These are phyloP conservation scores for Turritopsis dohrnii DNA, from an alignment of 30 jellyfish, hydroid and myxozoan species.

Conservation along the genomic window DNA sequence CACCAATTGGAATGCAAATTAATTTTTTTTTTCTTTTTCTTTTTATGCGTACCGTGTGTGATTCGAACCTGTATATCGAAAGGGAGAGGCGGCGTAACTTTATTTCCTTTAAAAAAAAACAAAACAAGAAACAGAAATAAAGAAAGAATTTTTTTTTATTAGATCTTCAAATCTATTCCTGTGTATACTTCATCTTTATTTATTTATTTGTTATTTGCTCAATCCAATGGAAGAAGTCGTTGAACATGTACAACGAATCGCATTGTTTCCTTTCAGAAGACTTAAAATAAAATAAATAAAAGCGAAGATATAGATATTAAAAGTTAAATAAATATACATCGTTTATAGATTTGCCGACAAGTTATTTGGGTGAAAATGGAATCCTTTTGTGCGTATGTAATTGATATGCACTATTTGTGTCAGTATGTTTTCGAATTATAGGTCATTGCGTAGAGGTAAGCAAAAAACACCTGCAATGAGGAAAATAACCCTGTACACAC, in stretches of 20 bases:
- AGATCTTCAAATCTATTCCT: background rate
- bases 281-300: background rate
- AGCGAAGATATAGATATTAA: background rate
- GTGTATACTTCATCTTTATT: background rate
- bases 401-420: background rate
- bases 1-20: too few species aligned
- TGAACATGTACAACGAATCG: background rate
- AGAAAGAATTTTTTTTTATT: background rate
- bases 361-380: background rate
- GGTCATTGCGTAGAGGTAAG: background rate
- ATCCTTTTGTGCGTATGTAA: background rate
- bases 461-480: background rate
- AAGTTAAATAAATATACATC: background rate
- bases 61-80: background rate
- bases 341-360: background rate
- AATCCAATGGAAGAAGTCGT: background rate
- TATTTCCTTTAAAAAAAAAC: background rate
- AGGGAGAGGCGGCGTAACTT: background rate
- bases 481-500: background rate
- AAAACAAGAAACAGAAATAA: too few species aligned
- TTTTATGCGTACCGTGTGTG: too few species aligned
- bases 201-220: too few species aligned
- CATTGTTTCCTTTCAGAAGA: background rate
- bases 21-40: too few species aligned
- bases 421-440: background rate